Percentiles rank a stretch among this genome's conserved stretches.
Conservation (phyloP, 2,113 vertebrate genomes). For the Oxygymnocypris stewartii region DNA sequence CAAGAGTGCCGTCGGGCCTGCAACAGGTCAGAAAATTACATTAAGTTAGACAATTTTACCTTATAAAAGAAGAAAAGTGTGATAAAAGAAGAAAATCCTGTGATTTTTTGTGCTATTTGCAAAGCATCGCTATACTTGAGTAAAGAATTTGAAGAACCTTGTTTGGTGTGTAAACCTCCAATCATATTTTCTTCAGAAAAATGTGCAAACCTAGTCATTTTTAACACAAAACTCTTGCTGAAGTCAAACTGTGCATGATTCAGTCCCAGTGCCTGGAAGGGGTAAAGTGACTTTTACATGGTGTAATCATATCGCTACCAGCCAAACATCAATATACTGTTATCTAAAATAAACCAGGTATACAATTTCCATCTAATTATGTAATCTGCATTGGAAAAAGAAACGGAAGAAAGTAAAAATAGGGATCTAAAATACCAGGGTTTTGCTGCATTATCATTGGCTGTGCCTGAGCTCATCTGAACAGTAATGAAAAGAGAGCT, state of each 20-base stretch:
- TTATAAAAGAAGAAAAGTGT: neutral
- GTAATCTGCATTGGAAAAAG: slow-evolving; percentile 53
- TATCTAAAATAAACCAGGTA: slow-evolving; percentile 63
- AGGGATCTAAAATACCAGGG: slow-evolving; percentile 49
- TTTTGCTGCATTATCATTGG: slow-evolving; percentile 70
- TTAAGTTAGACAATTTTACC: neutral
- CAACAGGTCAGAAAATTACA: slow-evolving; percentile 48
- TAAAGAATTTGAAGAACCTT: no score
- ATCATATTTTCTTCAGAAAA: neutral
- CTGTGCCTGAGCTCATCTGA: slow-evolving; percentile 71
- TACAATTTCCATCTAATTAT: slow-evolving; percentile 59
- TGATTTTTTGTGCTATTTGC: neutral
- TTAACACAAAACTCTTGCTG: neutral
- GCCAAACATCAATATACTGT: slow-evolving; percentile 2
- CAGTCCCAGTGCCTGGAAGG: neutral
- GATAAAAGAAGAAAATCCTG: neutral
- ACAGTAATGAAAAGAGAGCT: slow-evolving; percentile 73
- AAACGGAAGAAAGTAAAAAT: slow-evolving; percentile 35
- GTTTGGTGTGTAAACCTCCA: neutral
- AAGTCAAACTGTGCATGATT: slow-evolving; percentile 8
- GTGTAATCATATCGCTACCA: neutral
- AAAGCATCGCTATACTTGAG: no score
- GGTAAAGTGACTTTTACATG: slow-evolving; percentile 18
- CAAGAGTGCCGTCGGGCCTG: slow-evolving; percentile 93
- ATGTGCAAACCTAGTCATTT: neutral